Evolutionary conservation across 2,113 vertebrate species (phyloP).

Genomic region (Gymnobelideus leadbeateri): DNA sequence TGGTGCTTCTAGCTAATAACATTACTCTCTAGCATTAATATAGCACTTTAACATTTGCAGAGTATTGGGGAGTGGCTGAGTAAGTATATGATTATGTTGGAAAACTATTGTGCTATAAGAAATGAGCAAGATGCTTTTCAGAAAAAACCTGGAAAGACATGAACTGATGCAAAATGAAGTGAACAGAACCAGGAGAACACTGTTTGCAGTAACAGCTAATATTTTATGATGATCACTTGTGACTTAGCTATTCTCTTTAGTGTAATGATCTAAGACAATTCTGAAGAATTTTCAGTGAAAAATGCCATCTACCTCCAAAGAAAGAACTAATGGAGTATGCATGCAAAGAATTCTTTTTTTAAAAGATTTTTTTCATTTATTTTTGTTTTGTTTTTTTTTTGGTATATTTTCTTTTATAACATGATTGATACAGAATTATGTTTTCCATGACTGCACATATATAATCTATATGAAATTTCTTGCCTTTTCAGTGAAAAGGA

Average conservation of each 20-base stretch:
- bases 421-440: not conserved
- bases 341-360: not conserved
- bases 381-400: not conserved
- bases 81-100: not conserved
- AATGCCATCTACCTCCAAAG: not conserved
- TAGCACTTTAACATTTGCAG: not conserved
- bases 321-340: not conserved
- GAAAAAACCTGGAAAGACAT: no score
- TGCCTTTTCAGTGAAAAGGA: not conserved
- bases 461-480: not conserved
- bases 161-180: no score
- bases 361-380: no score
- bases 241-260: not conserved
- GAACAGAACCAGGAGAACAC: no score
- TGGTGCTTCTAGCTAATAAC: not conserved
- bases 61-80: not conserved
- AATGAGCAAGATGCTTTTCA: not conserved
- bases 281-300: not conserved
- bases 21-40: not conserved
- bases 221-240: not conserved
- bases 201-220: no score
- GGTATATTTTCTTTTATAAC: not conserved
- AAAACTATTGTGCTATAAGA: not conserved
- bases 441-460: not conserved
- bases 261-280: not conserved